These are phyloP conservation scores for Brachyptera putata DNA, from an alignment of 2,888 invertebrate genomes.

Conservation along the genomic window DNA sequence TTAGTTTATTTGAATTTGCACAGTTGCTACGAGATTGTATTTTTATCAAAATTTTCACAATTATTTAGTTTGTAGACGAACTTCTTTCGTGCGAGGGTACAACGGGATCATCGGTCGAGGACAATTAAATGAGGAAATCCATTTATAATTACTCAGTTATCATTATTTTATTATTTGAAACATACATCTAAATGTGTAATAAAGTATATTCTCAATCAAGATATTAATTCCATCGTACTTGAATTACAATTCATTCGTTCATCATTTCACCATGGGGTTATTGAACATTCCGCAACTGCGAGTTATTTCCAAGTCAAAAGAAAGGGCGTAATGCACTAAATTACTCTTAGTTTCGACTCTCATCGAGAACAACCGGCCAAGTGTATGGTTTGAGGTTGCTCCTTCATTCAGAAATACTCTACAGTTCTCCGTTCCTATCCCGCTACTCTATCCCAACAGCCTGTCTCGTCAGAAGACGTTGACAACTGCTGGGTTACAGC, in stretches of 20 bases:
- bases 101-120: neutral
- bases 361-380: conserved; percentile 22
- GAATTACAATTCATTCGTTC: no score
- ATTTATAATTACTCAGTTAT: no score
- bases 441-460: neutral
- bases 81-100: no score
- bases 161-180: no score
- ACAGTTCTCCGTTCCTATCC: neutral
- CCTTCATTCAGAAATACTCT: conserved; percentile 12
- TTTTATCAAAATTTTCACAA: no score
- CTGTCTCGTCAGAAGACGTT: neutral
- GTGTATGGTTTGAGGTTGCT: conserved; percentile 19
- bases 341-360: conserved; percentile 3
- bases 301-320: neutral
- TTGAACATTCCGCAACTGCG: neutral
- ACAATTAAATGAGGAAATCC: neutral
- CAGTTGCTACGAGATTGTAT: neutral
- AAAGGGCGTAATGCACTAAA: conserved; percentile 17
- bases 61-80: no score
- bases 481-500: neutral
- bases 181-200: no score
- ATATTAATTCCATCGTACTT: no score
- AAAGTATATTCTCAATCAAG: no score
- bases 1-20: no score
- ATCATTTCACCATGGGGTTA: no score